Evolutionary conservation across 2,797 vertebrate species (phyloP).

Genomic region (Chaenodraco wilsoni): DNA sequence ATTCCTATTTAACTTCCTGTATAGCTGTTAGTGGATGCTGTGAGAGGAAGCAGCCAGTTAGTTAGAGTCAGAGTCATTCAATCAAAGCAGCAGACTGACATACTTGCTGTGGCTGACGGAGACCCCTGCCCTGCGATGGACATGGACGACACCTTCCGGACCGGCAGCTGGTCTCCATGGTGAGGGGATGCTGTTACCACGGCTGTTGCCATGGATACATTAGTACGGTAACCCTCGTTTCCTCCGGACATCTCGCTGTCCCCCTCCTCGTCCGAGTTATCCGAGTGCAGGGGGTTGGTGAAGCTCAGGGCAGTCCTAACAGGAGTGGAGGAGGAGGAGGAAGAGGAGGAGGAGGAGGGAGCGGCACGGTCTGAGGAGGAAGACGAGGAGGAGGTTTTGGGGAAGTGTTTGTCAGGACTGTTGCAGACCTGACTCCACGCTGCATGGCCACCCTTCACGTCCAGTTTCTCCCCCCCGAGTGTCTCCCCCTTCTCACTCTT

Average conservation of each 20-base stretch:
- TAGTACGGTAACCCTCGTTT: constrained; percentile 72
- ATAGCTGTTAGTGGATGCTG: constrained; percentile 4
- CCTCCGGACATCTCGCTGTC: constrained; percentile 80
- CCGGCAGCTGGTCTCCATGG: constrained; percentile 79
- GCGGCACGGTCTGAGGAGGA: constrained; percentile 77
- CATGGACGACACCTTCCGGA: constrained; percentile 91
- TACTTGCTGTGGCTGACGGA: constrained; percentile 87
- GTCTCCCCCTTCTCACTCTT: constrained; percentile 74
- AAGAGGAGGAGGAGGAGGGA: constrained; percentile 74
- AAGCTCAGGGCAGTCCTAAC: constrained; percentile 91
- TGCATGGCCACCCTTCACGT: constrained; percentile 83
- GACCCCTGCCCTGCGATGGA: constrained; percentile 89
- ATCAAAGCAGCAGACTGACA: constrained; percentile 49
- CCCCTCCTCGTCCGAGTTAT: constrained; percentile 90
- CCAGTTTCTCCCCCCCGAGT: constrained; percentile 81
- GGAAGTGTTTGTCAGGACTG: constrained; percentile 71
- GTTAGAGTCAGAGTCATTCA: constrained; percentile 16
- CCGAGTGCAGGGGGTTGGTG: constrained; percentile 96
- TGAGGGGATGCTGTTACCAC: constrained; percentile 84
- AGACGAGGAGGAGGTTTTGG: constrained; percentile 75
- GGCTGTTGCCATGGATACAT: constrained; percentile 88
- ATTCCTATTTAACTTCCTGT: not conserved
- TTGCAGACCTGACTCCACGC: constrained; percentile 78
- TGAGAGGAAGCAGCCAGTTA: constrained; percentile 23
- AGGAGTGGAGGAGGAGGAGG: constrained; percentile 72